Evolutionary conservation across 2,888 invertebrate genomes (phyloP).

Genomic region (Scaptomyza parva): DNA sequence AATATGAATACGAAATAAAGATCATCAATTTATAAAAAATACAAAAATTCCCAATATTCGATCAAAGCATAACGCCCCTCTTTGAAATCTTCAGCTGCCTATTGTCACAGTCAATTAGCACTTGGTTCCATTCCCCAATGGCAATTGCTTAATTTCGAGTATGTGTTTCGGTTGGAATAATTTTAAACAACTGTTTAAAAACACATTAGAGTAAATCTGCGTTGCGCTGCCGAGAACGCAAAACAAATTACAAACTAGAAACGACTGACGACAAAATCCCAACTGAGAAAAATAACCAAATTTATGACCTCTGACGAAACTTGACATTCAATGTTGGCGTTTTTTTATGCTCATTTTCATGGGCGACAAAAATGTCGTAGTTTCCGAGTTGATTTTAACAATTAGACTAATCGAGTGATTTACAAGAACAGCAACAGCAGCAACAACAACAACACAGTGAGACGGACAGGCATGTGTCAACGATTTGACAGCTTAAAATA

Average conservation of each 20-base stretch:
- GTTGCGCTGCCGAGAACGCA: constrained; percentile 4
- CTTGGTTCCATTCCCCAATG: constrained; percentile 20
- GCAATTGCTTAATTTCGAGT: constrained; percentile 40
- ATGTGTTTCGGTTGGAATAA: constrained; percentile 37
- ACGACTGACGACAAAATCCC: constrained; percentile 9
- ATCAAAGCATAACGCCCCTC: not conserved
- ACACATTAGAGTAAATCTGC: constrained; percentile 57
- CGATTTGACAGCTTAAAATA: constrained; percentile 78
- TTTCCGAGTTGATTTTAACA: constrained; percentile 67
- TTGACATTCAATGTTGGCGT: constrained; percentile 66
- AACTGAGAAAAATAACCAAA: constrained; percentile 28
- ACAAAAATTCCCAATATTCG: not conserved
- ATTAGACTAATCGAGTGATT: constrained; percentile 80
- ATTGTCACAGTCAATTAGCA: constrained; percentile 51
- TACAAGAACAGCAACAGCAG: constrained; percentile 55
- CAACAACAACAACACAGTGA: constrained; percentile 32
- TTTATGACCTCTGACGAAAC: constrained; percentile 72
- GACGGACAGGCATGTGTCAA: constrained; percentile 75
- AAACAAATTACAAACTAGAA: constrained; percentile 22
- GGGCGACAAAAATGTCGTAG: constrained; percentile 51
- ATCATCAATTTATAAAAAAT: not conserved
- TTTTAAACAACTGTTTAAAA: constrained; percentile 67
- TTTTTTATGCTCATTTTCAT: constrained; percentile 24
- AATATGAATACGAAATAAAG: not conserved
- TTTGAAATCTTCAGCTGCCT: constrained; percentile 11